phyloP scores from a whole-genome alignment of 2,888 invertebrate species.

The Smittia sp. region DNA sequence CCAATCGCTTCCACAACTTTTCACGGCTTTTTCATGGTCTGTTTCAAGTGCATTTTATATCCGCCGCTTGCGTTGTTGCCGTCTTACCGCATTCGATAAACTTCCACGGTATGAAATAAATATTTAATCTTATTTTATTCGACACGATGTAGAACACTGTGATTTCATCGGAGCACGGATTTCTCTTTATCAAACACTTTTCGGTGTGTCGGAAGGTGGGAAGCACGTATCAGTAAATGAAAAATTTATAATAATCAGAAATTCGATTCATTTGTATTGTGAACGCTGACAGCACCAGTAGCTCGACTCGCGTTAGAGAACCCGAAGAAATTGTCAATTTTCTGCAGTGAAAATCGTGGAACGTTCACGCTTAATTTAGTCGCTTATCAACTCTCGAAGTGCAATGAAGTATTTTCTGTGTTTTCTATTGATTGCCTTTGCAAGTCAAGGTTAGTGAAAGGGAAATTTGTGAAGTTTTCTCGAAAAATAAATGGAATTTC shows the following conservation, averaged over 20 bases:
- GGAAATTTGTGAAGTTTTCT: too few species aligned
- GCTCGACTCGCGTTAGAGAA: neutral
- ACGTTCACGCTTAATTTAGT: slow-evolving; percentile 8
- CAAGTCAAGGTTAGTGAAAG: neutral
- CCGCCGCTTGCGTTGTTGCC: neutral
- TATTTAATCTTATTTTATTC: neutral
- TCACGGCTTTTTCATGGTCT: neutral
- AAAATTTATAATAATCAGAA: slow-evolving; percentile 9
- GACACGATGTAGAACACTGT: neutral
- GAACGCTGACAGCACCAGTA: neutral
- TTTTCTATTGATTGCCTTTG: neutral
- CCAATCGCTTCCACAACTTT: neutral
- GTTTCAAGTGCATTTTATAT: neutral
- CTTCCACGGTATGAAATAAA: neutral
- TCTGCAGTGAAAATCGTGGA: neutral
- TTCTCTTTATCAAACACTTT: neutral
- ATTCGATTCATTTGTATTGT: slow-evolving; percentile 1
- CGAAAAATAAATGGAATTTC: too few species aligned
- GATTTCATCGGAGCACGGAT: neutral
- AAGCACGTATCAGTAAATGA: slow-evolving; percentile 1
- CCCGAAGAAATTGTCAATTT: neutral
- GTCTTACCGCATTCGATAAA: neutral
- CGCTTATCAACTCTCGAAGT: neutral
- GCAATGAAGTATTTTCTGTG: slow-evolving; percentile 5
- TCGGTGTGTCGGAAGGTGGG: neutral